Evolutionary conservation across 2,797 vertebrate species (phyloP).

Genomic region (Varecia variegata): DNA sequence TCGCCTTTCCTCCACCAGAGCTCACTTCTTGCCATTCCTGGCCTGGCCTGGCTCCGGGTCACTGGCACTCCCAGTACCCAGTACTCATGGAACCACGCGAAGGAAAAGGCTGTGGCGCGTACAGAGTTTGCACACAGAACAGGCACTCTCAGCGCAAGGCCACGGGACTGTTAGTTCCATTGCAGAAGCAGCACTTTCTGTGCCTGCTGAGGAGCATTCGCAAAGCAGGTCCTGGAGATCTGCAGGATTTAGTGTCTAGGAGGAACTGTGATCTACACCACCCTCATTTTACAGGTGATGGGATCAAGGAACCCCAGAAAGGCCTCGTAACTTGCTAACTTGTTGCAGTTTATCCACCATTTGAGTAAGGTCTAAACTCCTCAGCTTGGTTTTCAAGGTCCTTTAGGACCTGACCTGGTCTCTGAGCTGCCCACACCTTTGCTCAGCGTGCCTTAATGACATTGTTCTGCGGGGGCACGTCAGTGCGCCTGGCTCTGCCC

Average conservation of each 20-base stretch:
- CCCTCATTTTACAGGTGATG: not conserved
- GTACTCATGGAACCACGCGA: not conserved
- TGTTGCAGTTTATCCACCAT: not conserved
- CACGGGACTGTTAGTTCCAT: not conserved
- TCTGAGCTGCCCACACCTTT: not conserved
- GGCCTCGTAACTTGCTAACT: not conserved
- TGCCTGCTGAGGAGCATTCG: not conserved
- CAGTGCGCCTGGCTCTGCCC: not conserved
- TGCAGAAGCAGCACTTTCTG: not conserved
- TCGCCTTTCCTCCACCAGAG: not conserved
- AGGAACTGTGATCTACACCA: not conserved
- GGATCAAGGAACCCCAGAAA: not conserved
- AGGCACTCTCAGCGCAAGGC: not conserved
- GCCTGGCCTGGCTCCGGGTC: not conserved
- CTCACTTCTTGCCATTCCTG: not conserved
- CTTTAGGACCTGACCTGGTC: not conserved
- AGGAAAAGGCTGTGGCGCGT: accelerated
- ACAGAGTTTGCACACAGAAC: not conserved
- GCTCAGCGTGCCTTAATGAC: not conserved
- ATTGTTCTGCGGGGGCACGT: not conserved
- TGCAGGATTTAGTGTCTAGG: not conserved
- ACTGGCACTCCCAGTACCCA: not conserved
- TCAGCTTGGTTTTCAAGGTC: not conserved
- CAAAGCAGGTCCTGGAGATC: not conserved
- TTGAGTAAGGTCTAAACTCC: not conserved